Evolutionary conservation across 2,888 invertebrate genomes (phyloP).

Genomic region (Idaea aversata): DNA sequence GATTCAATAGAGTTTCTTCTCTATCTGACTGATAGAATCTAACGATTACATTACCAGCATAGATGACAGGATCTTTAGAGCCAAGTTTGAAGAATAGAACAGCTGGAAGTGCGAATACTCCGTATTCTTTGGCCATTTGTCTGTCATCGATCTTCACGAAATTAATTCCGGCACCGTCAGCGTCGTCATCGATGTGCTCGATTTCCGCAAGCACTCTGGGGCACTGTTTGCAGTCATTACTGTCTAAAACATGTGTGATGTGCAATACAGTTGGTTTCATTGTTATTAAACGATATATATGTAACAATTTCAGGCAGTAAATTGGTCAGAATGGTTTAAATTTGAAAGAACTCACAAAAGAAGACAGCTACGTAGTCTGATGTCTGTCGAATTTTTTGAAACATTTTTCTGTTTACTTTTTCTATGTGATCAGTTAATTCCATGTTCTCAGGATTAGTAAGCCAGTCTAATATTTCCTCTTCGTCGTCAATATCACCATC

Average conservation of each 20-base stretch:
- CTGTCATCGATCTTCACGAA: slow-evolving; percentile 96
- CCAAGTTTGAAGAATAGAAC: slow-evolving; percentile 94
- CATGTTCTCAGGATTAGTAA: slow-evolving; percentile 96
- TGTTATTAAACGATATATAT: slow-evolving; percentile 22
- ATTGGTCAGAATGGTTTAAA: slow-evolving; percentile 7
- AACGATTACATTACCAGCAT: slow-evolving; percentile 83
- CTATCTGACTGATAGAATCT: slow-evolving; percentile 7
- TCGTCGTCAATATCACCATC: slow-evolving; percentile 96
- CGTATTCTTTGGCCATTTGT: slow-evolving; percentile 91
- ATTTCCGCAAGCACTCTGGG: slow-evolving; percentile 92
- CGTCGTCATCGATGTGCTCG: slow-evolving; percentile 96
- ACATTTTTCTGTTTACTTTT: slow-evolving; percentile 95
- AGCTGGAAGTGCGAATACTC: slow-evolving; percentile 94
- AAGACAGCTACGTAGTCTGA: slow-evolving; percentile 95
- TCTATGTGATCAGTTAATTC: slow-evolving; percentile 96
- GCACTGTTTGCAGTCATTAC: slow-evolving; percentile 97
- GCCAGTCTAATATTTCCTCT: slow-evolving; percentile 94
- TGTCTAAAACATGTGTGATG: slow-evolving; percentile 86
- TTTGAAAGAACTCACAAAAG: slow-evolving; percentile 87
- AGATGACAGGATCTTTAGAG: slow-evolving; percentile 94
- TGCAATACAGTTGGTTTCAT: slow-evolving; percentile 65
- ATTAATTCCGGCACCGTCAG: slow-evolving; percentile 93
- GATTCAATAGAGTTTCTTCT: slow-evolving; percentile 10
- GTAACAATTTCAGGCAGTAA: background rate
- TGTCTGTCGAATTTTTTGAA: slow-evolving; percentile 92